Base-by-base conservation (phyloP, 2,888 invertebrate species). In the Eupelmus urozonus region DNA sequence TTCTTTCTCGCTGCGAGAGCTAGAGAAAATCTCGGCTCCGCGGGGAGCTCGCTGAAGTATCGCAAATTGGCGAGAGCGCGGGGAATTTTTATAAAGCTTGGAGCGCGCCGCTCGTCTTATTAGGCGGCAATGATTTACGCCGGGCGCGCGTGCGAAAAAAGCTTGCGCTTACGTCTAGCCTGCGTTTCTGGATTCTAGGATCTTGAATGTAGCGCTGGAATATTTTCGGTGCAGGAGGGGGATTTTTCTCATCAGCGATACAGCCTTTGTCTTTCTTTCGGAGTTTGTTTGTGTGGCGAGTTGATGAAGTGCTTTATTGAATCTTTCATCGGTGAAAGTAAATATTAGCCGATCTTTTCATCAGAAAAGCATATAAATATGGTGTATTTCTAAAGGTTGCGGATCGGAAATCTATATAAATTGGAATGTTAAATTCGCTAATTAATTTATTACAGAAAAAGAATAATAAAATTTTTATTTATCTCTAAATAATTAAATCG, bases 61-160 rank as follows among this genome's bases (percentile, higher is more conserved):
- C 60, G 59, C 70, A 70, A 70, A 76, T 76, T 63, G 70, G 55
- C 76, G 51, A 34, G 51, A 59, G 57, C 51, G 59, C 40, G n/a
- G 25, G 23, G 59, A 60, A 66, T 72, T 77, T 77, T 77, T 71
- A 77, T 71, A 71, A 60, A 71, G 60, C 57, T 29, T 18, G 18
- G 18, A 63, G 27, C 29, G 27, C 34, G 2, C 16, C 9, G 18
- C 55, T 23, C 59, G 20, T 42, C 72, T 73, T 73, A 73, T 73
- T 73, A 74, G 65, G 51, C 23, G 57, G 69, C 55, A 34, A 59
- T 74, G 63, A 78, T 74, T 74, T 78, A 78, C 70, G 53, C 7
- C 18, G 34, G 53, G 59, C 40, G 55, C 27, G 20, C n/a, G 57
- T 16, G 9, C 49, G 49, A 63, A 20, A 45, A 9, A 45, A 20